Base-by-base conservation (phyloP, 2,888 invertebrate genomes). In the Dryobota labecula region DNA sequence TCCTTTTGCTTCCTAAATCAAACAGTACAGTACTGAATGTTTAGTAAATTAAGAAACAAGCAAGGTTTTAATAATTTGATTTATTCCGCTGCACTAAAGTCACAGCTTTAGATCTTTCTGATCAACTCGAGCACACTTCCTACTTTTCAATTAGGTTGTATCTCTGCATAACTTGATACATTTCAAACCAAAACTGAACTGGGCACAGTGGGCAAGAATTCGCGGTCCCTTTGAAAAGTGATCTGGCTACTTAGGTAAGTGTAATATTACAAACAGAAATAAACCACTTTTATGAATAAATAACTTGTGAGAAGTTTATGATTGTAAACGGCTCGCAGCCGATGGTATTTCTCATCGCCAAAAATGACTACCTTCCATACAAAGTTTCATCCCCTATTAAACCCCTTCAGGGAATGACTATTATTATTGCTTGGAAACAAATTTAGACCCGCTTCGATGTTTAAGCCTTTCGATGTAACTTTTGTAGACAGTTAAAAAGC, bases 81-180 rank as follows among this genome's bases (percentile, higher is more conserved):
- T 3, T 27, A 53, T 18, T 1, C 78, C 73, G 65, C 69, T 61
- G 38, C 75, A 80, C 73, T 47, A 47, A n/a, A 76, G 68, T 76
- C 82, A 81, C 56, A 63, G 72, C 78, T 79, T 84, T 83, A 82
- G 73, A 90, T 89, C 78, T 69, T 20, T 71, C 56, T 54, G 76
- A 72, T 70, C 58, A 75, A 67, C 56, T 57, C 49, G 45, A 66
- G 53, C 78, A 69, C 84, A 85, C 86, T 92, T 91, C 92, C 92
- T 90, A 88, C 87, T 90, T 84, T 84, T 84, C 88, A 88, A 90
- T 90, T 89, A 89, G 84, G 76, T 62, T 67, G 73, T 69, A 79
- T 82, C 67, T 84, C 71, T 76, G 72, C 69, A 70, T 60, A 64
- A 53, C 73, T 74, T 65, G 73, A 69, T 74, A 76, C 69, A 82